Evolutionary conservation across 1,140 invertebrate species (phyloP).

Genomic region (Trinorchestia longiramus): DNA sequence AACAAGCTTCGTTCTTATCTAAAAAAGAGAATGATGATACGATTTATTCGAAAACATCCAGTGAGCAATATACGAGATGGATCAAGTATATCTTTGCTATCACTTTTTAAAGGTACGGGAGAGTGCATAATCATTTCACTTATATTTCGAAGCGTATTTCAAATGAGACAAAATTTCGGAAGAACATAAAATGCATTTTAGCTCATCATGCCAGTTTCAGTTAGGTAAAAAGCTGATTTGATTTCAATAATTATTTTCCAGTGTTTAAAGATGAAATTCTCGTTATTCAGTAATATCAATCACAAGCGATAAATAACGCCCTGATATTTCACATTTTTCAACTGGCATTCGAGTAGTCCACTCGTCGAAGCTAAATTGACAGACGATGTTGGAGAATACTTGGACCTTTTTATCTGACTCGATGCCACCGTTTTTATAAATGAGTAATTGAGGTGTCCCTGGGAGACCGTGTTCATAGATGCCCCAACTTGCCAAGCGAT

Average conservation of each 20-base stretch:
- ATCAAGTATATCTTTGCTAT: neutral
- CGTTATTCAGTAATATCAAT: neutral
- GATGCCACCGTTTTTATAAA: slow-evolving; percentile 10
- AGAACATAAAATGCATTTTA: neutral
- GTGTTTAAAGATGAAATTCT: neutral
- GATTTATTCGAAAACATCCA: too few species aligned
- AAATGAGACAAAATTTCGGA: neutral
- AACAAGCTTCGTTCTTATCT: too few species aligned
- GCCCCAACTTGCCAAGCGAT: neutral
- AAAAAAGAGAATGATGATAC: too few species aligned
- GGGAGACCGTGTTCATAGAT: neutral
- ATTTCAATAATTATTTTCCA: neutral
- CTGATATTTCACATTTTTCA: neutral
- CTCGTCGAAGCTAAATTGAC: neutral
- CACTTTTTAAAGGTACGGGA: neutral
- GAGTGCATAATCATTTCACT: neutral
- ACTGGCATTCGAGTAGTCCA: neutral
- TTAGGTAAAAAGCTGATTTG: neutral
- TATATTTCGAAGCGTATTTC: neutral
- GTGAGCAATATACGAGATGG: too few species aligned
- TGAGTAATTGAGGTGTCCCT: slow-evolving; percentile 49
- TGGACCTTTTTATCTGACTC: neutral
- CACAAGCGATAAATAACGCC: neutral
- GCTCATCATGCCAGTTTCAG: neutral
- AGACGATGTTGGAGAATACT: neutral